Evolutionary conservation across 2,113 vertebrate species (phyloP).

Genomic region (Dicaeum eximium): DNA sequence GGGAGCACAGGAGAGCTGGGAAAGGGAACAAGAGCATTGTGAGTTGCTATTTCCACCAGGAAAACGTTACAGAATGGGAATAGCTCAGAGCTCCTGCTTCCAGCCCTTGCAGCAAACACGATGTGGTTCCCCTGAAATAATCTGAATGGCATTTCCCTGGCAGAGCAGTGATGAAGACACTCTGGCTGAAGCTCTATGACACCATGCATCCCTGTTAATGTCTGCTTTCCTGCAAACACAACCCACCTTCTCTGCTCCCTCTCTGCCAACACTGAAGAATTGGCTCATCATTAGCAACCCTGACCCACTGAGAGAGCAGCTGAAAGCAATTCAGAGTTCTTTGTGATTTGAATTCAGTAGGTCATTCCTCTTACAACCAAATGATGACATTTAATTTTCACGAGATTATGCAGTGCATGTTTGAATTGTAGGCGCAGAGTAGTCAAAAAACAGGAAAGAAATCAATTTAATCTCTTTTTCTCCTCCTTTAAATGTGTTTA

Average conservation of each 20-base stretch:
- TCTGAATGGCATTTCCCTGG: background rate
- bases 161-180: background rate
- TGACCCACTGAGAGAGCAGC: background rate
- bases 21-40: accelerated
- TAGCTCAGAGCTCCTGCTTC: background rate
- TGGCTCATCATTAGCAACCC: background rate
- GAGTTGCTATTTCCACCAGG: background rate
- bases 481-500: background rate
- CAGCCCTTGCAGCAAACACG: background rate
- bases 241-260: background rate
- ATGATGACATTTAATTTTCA: background rate
- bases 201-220: background rate
- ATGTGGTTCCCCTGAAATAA: background rate
- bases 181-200: background rate
- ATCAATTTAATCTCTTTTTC: background rate
- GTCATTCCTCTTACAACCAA: background rate
- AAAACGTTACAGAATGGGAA: background rate
- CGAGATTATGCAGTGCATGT: background rate
- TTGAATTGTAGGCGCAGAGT: background rate
- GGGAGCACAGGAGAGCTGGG: background rate
- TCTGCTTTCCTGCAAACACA: background rate
- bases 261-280: background rate
- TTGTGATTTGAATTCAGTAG: background rate
- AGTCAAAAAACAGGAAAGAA: background rate
- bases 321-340: background rate